Evolutionary conservation across 2,113 vertebrate species (phyloP), one percentile per base, ranked within the genome.

Genomic region (Galeopterus variegatus): DNA sequence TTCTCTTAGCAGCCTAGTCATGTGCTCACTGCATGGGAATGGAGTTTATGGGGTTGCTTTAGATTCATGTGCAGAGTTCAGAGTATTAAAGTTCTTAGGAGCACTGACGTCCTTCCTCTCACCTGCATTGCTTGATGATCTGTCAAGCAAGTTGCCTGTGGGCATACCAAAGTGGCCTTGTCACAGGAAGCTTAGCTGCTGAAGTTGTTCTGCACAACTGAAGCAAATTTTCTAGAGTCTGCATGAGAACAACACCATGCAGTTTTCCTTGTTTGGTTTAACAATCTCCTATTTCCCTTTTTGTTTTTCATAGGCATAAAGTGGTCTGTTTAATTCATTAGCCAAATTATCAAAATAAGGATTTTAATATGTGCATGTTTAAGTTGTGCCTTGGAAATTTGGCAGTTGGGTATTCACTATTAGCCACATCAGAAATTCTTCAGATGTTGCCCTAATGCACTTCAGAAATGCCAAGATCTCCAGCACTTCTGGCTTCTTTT

Each of bases 311-410:
- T 50, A 79, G 60, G 48, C 65, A 41, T 75, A 31, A 96, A 62
- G 28, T 84, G 82, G 79, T 73, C 45, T 90, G n/a, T 50, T 95
- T 73, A 65, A 86, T 36, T 69, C 56, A 67, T 94, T 79, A 86
- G 70, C 58, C 54, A 60, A 84, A 58, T 77, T 50, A 62, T 21
- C 10, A 23, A 94, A 97, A 52, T 67, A 36, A 90, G 62, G 28
- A 14, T n/a, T 56, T 81, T 92, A 9, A 67, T 69, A 41, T 69
- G 2, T 48, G 7, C 56, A 0, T n/a, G 26, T 52, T 87, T 83
- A 18, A 33, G 36, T 28, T 76, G 11, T 28, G 26, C 52, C 73
- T 88, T 17, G 65, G 67, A 79, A 82, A 95, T 36, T 33, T 77
- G 89, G 79, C 56, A 19, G 28, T 69, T 70, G 70, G 36, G 1